Conservation (phyloP, 1,140 invertebrate genomes). For the Drosophila takahashii region DNA sequence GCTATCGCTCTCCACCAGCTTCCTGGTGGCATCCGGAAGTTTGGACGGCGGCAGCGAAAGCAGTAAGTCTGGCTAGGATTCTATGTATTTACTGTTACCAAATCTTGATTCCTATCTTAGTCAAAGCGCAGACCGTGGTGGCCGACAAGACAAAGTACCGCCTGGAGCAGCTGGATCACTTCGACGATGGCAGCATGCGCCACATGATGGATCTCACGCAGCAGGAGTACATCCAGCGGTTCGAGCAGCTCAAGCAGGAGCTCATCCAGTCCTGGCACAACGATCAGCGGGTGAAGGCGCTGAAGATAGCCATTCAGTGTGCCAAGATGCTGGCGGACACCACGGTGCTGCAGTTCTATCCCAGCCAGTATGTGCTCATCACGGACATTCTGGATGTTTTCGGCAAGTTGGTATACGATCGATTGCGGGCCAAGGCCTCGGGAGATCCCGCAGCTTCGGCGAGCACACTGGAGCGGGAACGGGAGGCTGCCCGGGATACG, state of each 20-base stretch:
- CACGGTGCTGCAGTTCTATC: slow-evolving; percentile 96
- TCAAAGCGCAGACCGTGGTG: slow-evolving; percentile 91
- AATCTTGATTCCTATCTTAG: slow-evolving; percentile 77
- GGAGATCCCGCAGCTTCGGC: slow-evolving; percentile 85
- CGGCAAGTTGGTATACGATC: slow-evolving; percentile 95
- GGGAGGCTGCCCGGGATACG: slow-evolving; percentile 96
- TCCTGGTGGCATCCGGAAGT: slow-evolving; percentile 85
- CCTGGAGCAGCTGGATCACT: slow-evolving; percentile 96
- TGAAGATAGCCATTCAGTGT: slow-evolving; percentile 99
- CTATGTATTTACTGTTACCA: not conserved
- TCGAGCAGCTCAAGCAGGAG: slow-evolving; percentile 96
- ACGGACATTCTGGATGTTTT: slow-evolving; percentile 98
- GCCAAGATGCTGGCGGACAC: slow-evolving; percentile 96
- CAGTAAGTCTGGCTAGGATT: slow-evolving; percentile 38
- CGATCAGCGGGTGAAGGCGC: slow-evolving; percentile 97
- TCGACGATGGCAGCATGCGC: slow-evolving; percentile 94
- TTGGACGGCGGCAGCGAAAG: slow-evolving; percentile 60
- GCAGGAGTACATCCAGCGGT: slow-evolving; percentile 94
- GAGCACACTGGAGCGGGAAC: slow-evolving; percentile 72
- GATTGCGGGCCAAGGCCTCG: slow-evolving; percentile 92
- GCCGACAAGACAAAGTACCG: slow-evolving; percentile 96
- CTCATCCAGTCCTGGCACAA: slow-evolving; percentile 95
- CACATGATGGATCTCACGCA: slow-evolving; percentile 96
- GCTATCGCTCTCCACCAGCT: slow-evolving; percentile 94
- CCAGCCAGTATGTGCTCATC: slow-evolving; percentile 98